Base-by-base conservation (phyloP, 1,140 invertebrate genomes). In the Oncopodura yosiiana region DNA sequence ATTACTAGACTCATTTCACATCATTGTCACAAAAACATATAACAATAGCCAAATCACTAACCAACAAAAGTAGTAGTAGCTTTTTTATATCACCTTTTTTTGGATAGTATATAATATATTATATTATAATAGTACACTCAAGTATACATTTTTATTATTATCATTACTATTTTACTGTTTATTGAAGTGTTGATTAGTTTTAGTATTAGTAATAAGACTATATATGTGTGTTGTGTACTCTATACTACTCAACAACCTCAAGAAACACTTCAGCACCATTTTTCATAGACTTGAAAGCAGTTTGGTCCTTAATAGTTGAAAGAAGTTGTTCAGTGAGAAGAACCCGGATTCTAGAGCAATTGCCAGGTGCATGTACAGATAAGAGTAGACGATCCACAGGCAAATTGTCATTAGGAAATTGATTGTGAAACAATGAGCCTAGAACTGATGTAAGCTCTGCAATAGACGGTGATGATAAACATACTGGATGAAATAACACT, bases 301-400 rank as follows among this genome's bases (percentile, higher is more conserved):
- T 60, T 54, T 63, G 61, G 42, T 63, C 62, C 45, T 60, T 63
- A n/a, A 60, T 45, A n/a, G 62, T 63, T 14, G 62, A 60, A 11
- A 63, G 52, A 18, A 63, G 53, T 26, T 60, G 62, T 30, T 63
- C 62, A 11, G 54, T 63, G 32, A 63, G 55, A 24, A 58, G 38
- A 37, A 58, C 62, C 26, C 53, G 48, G 26, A 63, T 56, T 4
- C 58, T 29, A 9, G 51, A 27, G 23, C 19, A 36, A 26, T 51
- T 54, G 37, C 62, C 62, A 26, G 54, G 54, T 3, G 54, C 38
- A 21, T 48, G 37, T 3, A 63, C 62, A 26, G 62, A 51, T 14
- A 63, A 43, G 18, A 63, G 46, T 11, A 63, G 53, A 32, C 62
- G 58, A 12, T 63, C 62, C 45, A 57, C 58, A 21, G 46, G 30